A percentile compares a stretch with the other conserved stretches of the same genome.
Conservation (phyloP, 2,888 invertebrate genomes). For the Fissipunctia ypsillon region DNA sequence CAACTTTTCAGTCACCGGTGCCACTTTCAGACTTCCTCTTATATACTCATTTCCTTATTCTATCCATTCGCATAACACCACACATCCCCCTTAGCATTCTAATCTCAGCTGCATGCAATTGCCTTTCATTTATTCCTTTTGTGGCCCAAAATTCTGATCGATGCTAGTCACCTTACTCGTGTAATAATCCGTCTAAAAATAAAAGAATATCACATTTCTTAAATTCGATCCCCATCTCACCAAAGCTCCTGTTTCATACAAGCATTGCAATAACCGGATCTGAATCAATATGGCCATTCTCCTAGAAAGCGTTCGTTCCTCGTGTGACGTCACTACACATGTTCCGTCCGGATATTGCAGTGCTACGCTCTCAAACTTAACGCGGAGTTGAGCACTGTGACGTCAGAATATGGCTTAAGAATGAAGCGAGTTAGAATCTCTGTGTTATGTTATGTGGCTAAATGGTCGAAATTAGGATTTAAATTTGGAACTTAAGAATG, state of each 20-base stretch:
- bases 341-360: conserved; percentile 58
- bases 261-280: conserved; percentile 50
- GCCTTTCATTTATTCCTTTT: too few species aligned
- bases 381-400: conserved; percentile 44
- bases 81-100: too few species aligned
- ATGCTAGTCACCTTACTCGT: background rate
- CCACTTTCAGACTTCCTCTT: too few species aligned
- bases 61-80: too few species aligned
- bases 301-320: conserved; percentile 16
- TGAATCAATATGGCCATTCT: conserved; percentile 46
- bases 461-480: conserved; percentile 18
- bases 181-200: background rate
- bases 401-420: conserved; percentile 43
- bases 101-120: too few species aligned
- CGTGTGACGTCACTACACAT: conserved; percentile 42
- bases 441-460: conserved; percentile 1
- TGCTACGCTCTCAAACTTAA: conserved; percentile 53
- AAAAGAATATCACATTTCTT: conserved; percentile 5
- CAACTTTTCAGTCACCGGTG: too few species aligned
- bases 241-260: conserved; percentile 22
- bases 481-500: background rate
- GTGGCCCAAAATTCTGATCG: too few species aligned
- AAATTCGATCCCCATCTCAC: background rate
- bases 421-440: conserved; percentile 27
- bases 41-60: too few species aligned